A percentile compares a stretch with the other conserved stretches of the same genome.
Evolutionary conservation across 1,140 invertebrate species (phyloP).

Genomic region (Orchestia grillus): DNA sequence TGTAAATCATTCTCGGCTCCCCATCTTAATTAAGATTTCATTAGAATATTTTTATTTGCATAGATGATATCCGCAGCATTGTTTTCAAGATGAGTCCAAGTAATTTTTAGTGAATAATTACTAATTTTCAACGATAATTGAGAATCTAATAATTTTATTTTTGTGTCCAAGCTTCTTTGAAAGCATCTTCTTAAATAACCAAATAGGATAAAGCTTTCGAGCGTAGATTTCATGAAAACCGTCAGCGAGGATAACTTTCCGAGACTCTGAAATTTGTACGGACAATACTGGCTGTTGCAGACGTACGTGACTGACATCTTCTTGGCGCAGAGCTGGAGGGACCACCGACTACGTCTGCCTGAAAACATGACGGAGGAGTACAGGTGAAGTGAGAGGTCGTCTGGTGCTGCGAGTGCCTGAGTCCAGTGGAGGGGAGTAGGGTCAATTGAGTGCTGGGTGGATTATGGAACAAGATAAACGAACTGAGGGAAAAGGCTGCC

Average conservation of each 20-base stretch:
- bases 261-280: neutral
- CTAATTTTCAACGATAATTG: neutral
- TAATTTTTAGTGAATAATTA: neutral
- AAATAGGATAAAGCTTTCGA: neutral
- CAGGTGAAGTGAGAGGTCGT: constrained; percentile 65
- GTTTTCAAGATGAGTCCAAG: too few relatives aligned
- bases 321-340: constrained; percentile 90
- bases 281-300: constrained; percentile 73
- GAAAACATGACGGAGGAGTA: constrained; percentile 95
- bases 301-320: constrained; percentile 94
- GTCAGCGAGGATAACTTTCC: neutral
- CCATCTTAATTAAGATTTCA: too few relatives aligned
- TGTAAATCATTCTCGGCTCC: too few relatives aligned
- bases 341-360: constrained; percentile 85
- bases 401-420: neutral
- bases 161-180: neutral
- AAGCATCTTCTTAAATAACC: neutral
- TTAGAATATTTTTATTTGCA: too few relatives aligned
- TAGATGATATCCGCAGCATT: too few relatives aligned
- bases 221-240: neutral
- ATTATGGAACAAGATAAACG: neutral
- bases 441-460: neutral
- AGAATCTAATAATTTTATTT: neutral
- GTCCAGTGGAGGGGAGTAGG: neutral
- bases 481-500: too few relatives aligned